phyloP scores from a whole-genome alignment of 1,140 invertebrate genomes.

The Goniozus legneri region DNA sequence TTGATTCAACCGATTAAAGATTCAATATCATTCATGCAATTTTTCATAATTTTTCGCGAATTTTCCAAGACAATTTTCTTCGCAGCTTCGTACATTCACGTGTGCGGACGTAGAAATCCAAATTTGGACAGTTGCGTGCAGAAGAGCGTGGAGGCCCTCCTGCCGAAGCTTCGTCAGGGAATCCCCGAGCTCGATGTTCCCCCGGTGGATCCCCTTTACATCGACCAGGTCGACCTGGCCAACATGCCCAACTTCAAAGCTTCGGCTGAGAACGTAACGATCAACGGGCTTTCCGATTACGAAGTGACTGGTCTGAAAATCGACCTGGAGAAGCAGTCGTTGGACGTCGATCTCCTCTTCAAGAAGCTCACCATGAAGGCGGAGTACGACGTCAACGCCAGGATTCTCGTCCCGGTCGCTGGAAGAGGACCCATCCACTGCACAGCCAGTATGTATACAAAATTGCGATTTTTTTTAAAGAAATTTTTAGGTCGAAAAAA shows the following conservation, averaged over 20 bases:
- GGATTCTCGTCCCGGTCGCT: slow-evolving; percentile 48
- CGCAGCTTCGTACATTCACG: slow-evolving; percentile 63
- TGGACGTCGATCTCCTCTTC: slow-evolving; percentile 49
- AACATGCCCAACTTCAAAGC: slow-evolving; percentile 49
- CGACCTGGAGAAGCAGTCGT: slow-evolving; percentile 52
- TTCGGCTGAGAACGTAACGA: slow-evolving; percentile 50
- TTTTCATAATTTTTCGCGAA: too few relatives aligned
- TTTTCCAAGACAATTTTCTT: slow-evolving; percentile 28
- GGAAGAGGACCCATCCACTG: slow-evolving; percentile 35
- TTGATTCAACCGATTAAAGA: too few relatives aligned
- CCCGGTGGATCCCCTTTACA: slow-evolving; percentile 58
- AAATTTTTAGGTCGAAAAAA: too few relatives aligned
- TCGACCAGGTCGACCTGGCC: slow-evolving; percentile 50
- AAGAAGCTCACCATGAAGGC: slow-evolving; percentile 54
- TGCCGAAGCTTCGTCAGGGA: slow-evolving; percentile 54
- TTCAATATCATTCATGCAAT: too few relatives aligned
- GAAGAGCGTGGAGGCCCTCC: slow-evolving; percentile 56
- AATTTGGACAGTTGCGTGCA: slow-evolving; percentile 59
- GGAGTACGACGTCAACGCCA: slow-evolving; percentile 58
- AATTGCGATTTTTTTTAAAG: too few relatives aligned
- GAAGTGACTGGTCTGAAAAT: slow-evolving; percentile 51
- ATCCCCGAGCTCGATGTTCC: slow-evolving; percentile 65
- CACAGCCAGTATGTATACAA: slow-evolving; percentile 23
- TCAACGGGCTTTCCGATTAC: slow-evolving; percentile 55
- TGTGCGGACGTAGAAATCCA: slow-evolving; percentile 62